These are phyloP conservation scores for Zaprionus camerounensis DNA, from an alignment of 1,140 invertebrate species.

Conservation along the genomic window DNA sequence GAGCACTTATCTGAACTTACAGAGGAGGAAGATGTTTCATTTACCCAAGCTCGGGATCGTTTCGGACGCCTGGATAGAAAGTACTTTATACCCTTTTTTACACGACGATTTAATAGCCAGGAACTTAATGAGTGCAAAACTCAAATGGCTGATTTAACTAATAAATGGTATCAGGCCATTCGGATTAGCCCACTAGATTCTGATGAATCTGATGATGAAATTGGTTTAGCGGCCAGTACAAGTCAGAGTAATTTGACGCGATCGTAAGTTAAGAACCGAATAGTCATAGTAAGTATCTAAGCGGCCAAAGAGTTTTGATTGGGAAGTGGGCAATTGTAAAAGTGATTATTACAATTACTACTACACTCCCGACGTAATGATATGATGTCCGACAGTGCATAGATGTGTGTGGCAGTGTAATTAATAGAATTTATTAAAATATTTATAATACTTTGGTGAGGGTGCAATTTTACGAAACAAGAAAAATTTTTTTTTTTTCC, in stretches of 20 bases:
- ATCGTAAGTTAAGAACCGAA: constrained; percentile 47
- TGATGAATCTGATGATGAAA: constrained; percentile 85
- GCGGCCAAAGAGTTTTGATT: constrained; percentile 40
- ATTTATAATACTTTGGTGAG: constrained; percentile 1
- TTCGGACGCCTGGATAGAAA: constrained; percentile 96
- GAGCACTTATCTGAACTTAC: constrained; percentile 98
- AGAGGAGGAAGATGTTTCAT: constrained; percentile 93
- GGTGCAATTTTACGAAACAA: background rate
- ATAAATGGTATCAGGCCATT: constrained; percentile 98
- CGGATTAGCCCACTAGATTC: constrained; percentile 91
- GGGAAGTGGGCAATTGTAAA: background rate
- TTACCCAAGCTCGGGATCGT: constrained; percentile 88
- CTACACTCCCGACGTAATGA: background rate
- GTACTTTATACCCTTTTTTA: constrained; percentile 98
- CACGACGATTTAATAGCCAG: constrained; percentile 96
- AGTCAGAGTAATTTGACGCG: constrained; percentile 75
- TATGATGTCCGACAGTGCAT: background rate
- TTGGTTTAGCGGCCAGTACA: constrained; percentile 69
- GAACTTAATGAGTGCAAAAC: constrained; percentile 97
- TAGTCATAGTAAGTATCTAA: constrained; percentile 18
- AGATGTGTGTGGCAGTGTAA: background rate
- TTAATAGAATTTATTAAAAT: background rate
- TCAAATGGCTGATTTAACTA: constrained; percentile 97
- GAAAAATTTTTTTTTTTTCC: background rate
- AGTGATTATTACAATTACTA: background rate